These are phyloP conservation scores for Zapornia atra DNA, from an alignment of 2,113 vertebrate genomes.

Conservation along the genomic window DNA sequence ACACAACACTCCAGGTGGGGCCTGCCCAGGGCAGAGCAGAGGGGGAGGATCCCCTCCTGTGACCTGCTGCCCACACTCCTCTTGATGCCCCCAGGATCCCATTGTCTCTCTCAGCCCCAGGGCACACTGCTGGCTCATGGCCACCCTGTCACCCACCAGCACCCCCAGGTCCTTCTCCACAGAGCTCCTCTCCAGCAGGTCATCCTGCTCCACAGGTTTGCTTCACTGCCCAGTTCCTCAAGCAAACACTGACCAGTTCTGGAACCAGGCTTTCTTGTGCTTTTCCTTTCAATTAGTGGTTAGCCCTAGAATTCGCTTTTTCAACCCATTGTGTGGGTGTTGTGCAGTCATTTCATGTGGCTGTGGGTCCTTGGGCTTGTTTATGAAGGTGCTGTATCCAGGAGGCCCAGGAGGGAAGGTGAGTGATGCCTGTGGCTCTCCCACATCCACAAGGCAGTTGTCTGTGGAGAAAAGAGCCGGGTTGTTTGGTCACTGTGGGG, in stretches of 20 bases:
- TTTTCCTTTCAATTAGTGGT: neutral
- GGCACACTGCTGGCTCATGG: too few species aligned
- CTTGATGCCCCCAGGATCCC: too few species aligned
- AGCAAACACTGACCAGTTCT: neutral
- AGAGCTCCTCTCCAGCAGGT: too few species aligned
- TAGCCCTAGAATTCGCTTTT: neutral
- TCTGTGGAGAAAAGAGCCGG: neutral
- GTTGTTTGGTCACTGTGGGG: neutral
- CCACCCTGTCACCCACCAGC: too few species aligned
- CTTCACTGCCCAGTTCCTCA: neutral
- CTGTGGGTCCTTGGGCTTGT: neutral
- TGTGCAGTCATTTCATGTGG: neutral
- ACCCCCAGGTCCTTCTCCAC: too few species aligned
- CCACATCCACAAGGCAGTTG: neutral
- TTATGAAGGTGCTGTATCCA: neutral
- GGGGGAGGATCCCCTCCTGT: too few species aligned
- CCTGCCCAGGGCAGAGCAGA: too few species aligned
- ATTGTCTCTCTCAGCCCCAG: too few species aligned
- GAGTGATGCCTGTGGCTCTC: neutral
- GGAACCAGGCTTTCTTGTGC: neutral
- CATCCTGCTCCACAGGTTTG: accelerated
- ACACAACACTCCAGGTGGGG: too few species aligned
- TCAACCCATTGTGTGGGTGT: neutral
- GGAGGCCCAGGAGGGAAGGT: neutral
- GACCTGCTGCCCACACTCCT: too few species aligned